phyloP scores from a whole-genome alignment of 1,140 invertebrate genomes.

The Drosophila sproati region DNA sequence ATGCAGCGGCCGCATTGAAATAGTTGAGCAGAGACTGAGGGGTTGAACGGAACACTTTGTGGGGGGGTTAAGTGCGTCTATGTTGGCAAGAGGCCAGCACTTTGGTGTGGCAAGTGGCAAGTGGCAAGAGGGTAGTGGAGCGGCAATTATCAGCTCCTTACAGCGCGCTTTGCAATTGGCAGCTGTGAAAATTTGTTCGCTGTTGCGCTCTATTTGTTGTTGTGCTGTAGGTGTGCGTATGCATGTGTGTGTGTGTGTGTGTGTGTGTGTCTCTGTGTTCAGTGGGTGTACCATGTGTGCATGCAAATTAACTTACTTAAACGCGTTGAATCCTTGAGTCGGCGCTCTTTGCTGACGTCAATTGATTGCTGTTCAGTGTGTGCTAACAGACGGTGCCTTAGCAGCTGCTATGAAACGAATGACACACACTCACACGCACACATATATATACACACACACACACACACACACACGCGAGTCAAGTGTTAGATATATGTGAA shows the following conservation, averaged over 20 bases:
- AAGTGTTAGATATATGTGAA: conserved; percentile 40
- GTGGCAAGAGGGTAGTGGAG: background rate
- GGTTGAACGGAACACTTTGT: conserved; percentile 18
- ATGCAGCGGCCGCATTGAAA: conserved; percentile 21
- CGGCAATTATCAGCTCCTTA: conserved; percentile 50
- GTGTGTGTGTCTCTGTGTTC: conserved; percentile 3
- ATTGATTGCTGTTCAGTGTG: conserved; percentile 67
- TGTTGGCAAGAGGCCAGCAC: background rate
- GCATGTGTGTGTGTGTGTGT: conserved; percentile 37
- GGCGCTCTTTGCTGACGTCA: conserved; percentile 35
- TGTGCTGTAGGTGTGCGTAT: conserved; percentile 11
- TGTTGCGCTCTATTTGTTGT: conserved; percentile 48
- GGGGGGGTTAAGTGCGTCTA: conserved; percentile 25
- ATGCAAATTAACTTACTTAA: conserved; percentile 77
- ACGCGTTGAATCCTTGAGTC: conserved; percentile 53
- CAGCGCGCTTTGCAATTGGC: conserved; percentile 16
- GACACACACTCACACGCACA: background rate
- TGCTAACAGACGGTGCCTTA: conserved; percentile 18
- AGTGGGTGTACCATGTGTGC: conserved; percentile 37
- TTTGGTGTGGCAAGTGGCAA: conserved; percentile 1
- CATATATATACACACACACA: background rate
- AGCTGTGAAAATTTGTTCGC: conserved; percentile 44
- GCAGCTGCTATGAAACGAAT: background rate
- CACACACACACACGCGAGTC: background rate
- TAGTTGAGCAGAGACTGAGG: background rate